These are phyloP conservation scores for Aphis gossypii DNA, from an alignment of 1,140 invertebrate species.

Conservation along the genomic window DNA sequence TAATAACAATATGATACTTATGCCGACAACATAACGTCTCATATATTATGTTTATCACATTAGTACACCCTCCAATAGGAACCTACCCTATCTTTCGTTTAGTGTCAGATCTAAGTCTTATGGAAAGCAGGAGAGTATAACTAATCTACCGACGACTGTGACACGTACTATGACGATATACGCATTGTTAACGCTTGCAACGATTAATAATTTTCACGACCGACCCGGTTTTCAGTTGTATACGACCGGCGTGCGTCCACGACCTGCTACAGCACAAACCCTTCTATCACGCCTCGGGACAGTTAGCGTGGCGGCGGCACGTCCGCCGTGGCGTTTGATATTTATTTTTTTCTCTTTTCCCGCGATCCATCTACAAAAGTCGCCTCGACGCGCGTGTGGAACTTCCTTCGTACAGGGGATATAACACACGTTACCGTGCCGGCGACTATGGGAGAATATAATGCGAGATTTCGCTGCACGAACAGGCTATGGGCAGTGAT, in stretches of 20 bases:
- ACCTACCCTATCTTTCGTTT: neutral
- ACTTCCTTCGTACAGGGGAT: neutral
- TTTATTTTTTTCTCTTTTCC: neutral
- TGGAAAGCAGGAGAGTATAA: too few species aligned
- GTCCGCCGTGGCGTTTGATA: neutral
- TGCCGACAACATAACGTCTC: neutral
- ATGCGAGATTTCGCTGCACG: neutral
- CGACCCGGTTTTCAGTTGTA: neutral
- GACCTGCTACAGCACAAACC: neutral
- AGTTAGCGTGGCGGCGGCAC: too few species aligned
- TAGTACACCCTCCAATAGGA: neutral
- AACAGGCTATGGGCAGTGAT: neutral
- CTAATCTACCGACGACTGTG: neutral
- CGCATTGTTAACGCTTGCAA: neutral
- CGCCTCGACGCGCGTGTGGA: neutral
- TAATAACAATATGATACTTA: neutral
- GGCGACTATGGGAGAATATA: neutral
- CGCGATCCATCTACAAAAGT: neutral
- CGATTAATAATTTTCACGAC: slow-evolving; percentile 2
- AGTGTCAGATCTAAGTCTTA: too few species aligned
- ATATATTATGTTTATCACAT: neutral
- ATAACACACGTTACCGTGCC: neutral
- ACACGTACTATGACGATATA: neutral
- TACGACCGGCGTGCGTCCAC: neutral
- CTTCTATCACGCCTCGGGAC: neutral